phyloP scores from a whole-genome alignment of 2,797 vertebrate genomes.

The Epinephelus malabaricus region DNA sequence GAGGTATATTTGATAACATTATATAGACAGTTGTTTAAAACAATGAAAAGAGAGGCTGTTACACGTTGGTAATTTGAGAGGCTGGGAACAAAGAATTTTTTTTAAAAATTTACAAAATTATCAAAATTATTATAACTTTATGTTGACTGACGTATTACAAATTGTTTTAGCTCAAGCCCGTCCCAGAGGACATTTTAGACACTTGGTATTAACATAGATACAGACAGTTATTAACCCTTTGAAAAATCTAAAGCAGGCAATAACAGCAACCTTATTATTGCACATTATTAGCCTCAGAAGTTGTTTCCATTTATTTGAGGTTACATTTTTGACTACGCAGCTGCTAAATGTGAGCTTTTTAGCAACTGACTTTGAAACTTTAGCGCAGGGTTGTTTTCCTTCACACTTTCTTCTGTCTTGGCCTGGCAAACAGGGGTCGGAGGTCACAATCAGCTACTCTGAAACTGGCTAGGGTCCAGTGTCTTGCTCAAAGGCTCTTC shows the following conservation, averaged over 20 bases:
- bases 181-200: background rate
- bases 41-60: no score
- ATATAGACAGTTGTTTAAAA: no score
- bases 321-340: background rate
- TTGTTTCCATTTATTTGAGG: background rate
- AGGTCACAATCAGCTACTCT: background rate
- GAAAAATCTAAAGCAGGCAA: no score
- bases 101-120: background rate
- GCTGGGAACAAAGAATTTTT: no score
- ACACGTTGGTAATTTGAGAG: no score
- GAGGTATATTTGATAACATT: no score
- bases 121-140: background rate
- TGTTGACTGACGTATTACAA: background rate
- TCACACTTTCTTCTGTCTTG: background rate
- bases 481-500: constrained; percentile 13
- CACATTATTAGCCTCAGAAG: no score
- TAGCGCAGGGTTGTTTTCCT: background rate
- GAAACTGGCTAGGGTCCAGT: background rate
- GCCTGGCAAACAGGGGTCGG: background rate
- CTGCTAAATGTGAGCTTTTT: background rate
- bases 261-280: background rate
- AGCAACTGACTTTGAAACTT: background rate
- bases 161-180: background rate
- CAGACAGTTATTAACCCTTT: no score
- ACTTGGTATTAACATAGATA: no score